Evolutionary conservation across 1,140 invertebrate species (phyloP).

Genomic region (Goniozus legneri): DNA sequence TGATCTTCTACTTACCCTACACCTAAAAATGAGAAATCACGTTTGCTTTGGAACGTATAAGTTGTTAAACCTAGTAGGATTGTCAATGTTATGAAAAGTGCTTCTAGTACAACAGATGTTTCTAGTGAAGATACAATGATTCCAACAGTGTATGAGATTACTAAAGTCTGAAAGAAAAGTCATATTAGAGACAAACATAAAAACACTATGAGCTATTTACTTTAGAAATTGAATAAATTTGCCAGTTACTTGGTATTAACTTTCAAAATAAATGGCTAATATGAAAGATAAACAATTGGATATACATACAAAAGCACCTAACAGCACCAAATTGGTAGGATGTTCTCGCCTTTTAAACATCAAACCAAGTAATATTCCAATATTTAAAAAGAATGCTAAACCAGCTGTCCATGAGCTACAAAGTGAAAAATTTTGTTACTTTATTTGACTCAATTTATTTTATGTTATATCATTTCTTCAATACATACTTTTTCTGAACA

Average conservation of each 20-base stretch:
- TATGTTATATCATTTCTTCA: conserved; percentile 28
- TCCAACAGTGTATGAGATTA: conserved; percentile 71
- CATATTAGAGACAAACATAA: conserved; percentile 4
- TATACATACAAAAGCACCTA: conserved; percentile 66
- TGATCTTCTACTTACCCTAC: conserved; percentile 61
- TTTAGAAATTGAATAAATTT: too few species aligned
- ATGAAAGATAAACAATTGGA: too few species aligned
- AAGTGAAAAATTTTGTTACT: conserved; percentile 25
- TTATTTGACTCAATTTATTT: background rate
- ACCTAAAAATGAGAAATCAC: conserved; percentile 73
- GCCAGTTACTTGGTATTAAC: too few species aligned
- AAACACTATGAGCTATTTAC: too few species aligned
- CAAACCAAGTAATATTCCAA: conserved; percentile 61
- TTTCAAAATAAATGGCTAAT: too few species aligned
- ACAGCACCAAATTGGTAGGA: conserved; percentile 66
- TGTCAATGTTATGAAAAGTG: conserved; percentile 68
- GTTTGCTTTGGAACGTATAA: conserved; percentile 79
- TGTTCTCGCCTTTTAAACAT: conserved; percentile 63
- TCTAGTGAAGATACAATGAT: conserved; percentile 72
- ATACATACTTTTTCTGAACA: conserved; percentile 70
- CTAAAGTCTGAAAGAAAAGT: conserved; percentile 63
- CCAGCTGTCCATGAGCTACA: conserved; percentile 65
- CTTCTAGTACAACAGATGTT: conserved; percentile 69
- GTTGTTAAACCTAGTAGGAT: conserved; percentile 69
- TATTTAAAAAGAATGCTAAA: conserved; percentile 58